phyloP scores from a whole-genome alignment of 2,113 vertebrate species.

The Caracal caracal region DNA sequence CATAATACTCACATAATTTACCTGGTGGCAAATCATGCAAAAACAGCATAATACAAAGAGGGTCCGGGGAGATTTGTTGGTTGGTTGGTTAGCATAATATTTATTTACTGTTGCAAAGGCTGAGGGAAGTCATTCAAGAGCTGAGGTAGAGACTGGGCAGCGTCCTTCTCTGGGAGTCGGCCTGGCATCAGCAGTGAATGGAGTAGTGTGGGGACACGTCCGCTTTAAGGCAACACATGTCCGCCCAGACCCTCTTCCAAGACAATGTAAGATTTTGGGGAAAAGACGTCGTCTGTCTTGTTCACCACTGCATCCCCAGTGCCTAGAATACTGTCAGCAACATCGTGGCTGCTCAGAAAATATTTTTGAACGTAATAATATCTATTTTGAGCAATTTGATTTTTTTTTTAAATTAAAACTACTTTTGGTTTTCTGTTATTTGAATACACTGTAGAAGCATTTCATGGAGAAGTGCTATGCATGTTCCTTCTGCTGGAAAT shows the following conservation, averaged over 20 bases:
- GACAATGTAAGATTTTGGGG: accelerated
- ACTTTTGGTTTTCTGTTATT: background rate
- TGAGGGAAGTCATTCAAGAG: background rate
- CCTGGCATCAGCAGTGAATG: accelerated
- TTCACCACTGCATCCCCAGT: background rate
- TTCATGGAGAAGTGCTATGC: background rate
- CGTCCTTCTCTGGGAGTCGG: accelerated
- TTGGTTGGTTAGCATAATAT: background rate
- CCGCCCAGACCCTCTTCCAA: background rate
- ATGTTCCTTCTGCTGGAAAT: background rate
- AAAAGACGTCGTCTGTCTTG: accelerated
- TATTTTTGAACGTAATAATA: background rate
- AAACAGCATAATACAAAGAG: background rate
- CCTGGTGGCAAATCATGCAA: background rate
- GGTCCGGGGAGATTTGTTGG: no score
- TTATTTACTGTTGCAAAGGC: background rate
- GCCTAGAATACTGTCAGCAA: background rate
- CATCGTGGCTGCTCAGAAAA: background rate
- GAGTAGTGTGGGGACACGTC: accelerated
- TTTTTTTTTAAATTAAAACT: background rate
- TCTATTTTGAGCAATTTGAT: background rate
- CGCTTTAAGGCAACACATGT: accelerated
- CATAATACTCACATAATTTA: background rate
- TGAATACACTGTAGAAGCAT: background rate
- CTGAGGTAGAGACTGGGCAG: accelerated